These are phyloP conservation scores for Ypsolopha scabrella DNA, from an alignment of 2,888 invertebrate species.

Conservation along the genomic window DNA sequence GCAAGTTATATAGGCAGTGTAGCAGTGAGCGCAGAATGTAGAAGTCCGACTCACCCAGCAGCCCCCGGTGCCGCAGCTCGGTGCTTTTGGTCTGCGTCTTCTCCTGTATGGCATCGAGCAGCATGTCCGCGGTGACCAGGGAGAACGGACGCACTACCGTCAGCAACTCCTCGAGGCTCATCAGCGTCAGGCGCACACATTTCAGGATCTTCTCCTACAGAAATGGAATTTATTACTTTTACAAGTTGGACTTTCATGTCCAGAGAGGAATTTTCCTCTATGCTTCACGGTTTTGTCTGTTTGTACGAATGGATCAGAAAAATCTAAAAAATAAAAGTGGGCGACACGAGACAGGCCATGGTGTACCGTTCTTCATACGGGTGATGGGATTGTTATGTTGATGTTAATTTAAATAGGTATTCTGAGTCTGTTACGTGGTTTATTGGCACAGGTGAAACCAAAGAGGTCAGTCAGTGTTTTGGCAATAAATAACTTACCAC, in stretches of 20 bases:
- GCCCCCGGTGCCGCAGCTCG: conserved; percentile 87
- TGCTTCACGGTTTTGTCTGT: too few relatives aligned
- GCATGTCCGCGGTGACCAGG: conserved; percentile 87
- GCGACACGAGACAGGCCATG: too few relatives aligned
- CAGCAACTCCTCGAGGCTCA: conserved; percentile 88
- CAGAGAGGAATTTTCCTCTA: too few relatives aligned
- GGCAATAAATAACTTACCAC: conserved; percentile 27
- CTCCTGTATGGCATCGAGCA: conserved; percentile 95
- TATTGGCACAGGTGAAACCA: too few relatives aligned
- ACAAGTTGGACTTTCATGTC: too few relatives aligned
- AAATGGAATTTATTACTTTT: neutral
- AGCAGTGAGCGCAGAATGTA: too few relatives aligned
- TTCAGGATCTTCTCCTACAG: conserved; percentile 67
- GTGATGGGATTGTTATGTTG: too few relatives aligned
- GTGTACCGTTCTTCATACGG: neutral
- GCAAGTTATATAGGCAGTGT: too few relatives aligned
- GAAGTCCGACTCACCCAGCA: conserved; percentile 68
- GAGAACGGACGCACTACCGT: conserved; percentile 89
- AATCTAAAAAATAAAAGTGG: neutral
- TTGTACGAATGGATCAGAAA: neutral
- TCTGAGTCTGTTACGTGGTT: too few relatives aligned
- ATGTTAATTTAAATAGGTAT: too few relatives aligned
- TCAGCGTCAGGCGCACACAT: conserved; percentile 85
- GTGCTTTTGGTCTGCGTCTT: conserved; percentile 83
- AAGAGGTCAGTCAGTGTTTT: neutral